Evolutionary conservation across 2,888 invertebrate genomes (phyloP).

Genomic region (Conistra vaccinii): DNA sequence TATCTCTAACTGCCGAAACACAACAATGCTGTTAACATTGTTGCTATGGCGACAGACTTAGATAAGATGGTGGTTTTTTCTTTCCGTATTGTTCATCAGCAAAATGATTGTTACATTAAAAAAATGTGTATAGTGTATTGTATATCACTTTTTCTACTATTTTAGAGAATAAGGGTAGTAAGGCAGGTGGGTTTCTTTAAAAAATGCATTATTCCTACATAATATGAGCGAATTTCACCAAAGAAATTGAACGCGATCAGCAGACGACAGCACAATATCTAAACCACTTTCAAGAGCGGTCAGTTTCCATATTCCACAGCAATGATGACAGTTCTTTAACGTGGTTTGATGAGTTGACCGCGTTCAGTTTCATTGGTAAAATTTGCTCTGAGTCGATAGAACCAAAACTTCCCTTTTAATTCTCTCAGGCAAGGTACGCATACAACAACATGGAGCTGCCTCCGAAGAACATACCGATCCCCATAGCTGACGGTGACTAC

Average conservation of each 20-base stretch:
- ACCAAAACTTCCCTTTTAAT: background rate
- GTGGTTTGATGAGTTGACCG: background rate
- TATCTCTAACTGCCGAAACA: no score
- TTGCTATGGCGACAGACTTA: no score
- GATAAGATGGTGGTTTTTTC: no score
- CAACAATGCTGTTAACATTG: no score
- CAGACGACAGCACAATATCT: background rate
- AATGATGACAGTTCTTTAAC: background rate
- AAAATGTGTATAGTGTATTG: no score
- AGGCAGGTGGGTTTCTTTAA: no score
- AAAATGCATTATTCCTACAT: background rate
- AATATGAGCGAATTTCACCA: background rate
- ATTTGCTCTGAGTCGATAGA: background rate
- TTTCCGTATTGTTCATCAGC: no score
- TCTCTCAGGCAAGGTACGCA: constrained; percentile 63
- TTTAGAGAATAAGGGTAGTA: no score
- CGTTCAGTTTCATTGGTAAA: background rate
- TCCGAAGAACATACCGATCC: constrained; percentile 70
- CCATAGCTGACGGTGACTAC: constrained; percentile 68
- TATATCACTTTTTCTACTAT: no score
- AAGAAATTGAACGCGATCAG: background rate
- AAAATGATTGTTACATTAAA: no score
- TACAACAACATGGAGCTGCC: constrained; percentile 71
- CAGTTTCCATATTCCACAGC: background rate
- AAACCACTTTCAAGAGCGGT: background rate